Percentiles rank a stretch among this genome's conserved stretches.
These are phyloP conservation scores for Cydia fagiglandana DNA, from an alignment of 1,140 invertebrate genomes.

Conservation along the genomic window DNA sequence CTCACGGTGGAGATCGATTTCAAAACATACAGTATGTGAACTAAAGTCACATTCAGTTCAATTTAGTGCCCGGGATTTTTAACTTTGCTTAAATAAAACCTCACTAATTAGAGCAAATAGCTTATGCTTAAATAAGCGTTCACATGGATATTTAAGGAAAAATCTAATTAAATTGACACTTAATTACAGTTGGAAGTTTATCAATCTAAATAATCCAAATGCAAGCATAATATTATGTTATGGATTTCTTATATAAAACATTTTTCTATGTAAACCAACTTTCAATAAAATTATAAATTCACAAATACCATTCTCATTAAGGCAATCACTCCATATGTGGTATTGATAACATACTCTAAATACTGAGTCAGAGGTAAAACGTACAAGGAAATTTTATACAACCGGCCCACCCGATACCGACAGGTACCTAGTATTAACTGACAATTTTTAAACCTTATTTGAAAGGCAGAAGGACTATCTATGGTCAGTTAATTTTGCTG, in stretches of 20 bases:
- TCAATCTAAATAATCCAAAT: slow-evolving; percentile 9
- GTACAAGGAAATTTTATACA: slow-evolving; percentile 1
- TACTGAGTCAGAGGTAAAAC: neutral
- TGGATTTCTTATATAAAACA: neutral
- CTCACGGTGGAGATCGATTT: neutral
- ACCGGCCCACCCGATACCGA: neutral
- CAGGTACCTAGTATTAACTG: neutral
- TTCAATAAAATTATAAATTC: slow-evolving; percentile 26
- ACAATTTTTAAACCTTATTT: too few species aligned
- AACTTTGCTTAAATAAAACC: neutral
- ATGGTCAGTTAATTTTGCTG: neutral
- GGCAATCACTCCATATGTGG: neutral
- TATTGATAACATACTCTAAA: slow-evolving; percentile 5
- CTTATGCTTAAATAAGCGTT: neutral
- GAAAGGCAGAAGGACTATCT: too few species aligned
- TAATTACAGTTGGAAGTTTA: neutral
- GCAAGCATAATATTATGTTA: neutral
- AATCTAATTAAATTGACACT: neutral
- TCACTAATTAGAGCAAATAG: neutral
- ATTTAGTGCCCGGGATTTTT: neutral
- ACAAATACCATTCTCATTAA: slow-evolving; percentile 26
- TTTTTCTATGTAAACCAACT: slow-evolving; percentile 6
- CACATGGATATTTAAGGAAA: neutral
- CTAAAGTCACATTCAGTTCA: neutral
- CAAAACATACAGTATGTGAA: neutral